Evolutionary conservation across 2,888 invertebrate species (phyloP).

Genomic region (Aphodius sticticus): DNA sequence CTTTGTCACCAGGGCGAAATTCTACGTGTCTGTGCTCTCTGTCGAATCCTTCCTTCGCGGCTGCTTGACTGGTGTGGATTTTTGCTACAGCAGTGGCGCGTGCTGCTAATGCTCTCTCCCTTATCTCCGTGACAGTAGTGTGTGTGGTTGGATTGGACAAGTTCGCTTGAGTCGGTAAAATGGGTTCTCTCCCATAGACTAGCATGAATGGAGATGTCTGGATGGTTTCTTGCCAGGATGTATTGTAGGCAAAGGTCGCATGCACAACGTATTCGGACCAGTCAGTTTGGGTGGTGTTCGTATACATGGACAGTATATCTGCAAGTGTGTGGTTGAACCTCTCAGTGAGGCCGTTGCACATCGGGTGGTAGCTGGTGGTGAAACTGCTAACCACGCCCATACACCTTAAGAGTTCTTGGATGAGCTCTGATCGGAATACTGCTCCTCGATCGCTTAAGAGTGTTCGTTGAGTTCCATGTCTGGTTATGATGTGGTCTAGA

Average conservation of each 20-base stretch:
- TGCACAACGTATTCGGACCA: slow-evolving; percentile 19
- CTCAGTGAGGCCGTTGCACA: too few relatives aligned
- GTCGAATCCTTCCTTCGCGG: slow-evolving; percentile 44
- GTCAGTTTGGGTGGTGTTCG: background rate
- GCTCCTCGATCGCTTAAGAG: slow-evolving; percentile 14
- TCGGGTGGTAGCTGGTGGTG: too few relatives aligned
- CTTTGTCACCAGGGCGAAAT: slow-evolving; percentile 40
- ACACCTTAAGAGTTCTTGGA: background rate
- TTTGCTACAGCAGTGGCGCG: slow-evolving; percentile 38
- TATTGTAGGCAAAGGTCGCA: slow-evolving; percentile 45
- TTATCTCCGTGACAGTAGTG: slow-evolving; percentile 22
- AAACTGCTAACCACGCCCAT: background rate
- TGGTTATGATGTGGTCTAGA: slow-evolving; percentile 1
- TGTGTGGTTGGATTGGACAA: slow-evolving; percentile 29
- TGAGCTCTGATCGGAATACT: slow-evolving; percentile 18
- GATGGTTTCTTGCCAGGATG: slow-evolving; percentile 42
- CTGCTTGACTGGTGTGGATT: slow-evolving; percentile 36
- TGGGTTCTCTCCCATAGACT: background rate
- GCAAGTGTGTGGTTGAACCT: too few relatives aligned
- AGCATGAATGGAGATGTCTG: slow-evolving; percentile 32
- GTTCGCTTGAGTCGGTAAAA: slow-evolving; percentile 17
- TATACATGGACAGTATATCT: too few relatives aligned
- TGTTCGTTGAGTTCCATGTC: background rate
- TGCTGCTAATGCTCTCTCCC: slow-evolving; percentile 27
- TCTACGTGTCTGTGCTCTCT: slow-evolving; percentile 41